Base-by-base conservation (phyloP, 2,797 vertebrate species). In the Borostomias antarcticus region DNA sequence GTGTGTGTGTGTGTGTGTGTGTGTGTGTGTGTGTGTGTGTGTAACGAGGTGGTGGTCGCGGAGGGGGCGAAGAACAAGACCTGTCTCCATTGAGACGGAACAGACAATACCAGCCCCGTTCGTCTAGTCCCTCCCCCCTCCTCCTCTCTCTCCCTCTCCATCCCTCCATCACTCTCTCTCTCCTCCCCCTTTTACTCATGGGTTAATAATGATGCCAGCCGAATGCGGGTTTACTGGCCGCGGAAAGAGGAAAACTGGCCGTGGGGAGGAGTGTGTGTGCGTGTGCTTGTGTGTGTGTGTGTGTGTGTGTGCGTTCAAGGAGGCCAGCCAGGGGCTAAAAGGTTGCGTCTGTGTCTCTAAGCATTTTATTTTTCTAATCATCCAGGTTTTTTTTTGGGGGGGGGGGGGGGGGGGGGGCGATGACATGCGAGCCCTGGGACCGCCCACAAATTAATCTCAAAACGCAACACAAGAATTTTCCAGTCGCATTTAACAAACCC, bases 171-270 rank as follows among this genome's bases (percentile, higher is more conserved):
- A 48, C 19, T 17, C 15, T 52, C 68, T 60, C 58, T 37, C 57
- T 80, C 73, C 68, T 76, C 72, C 63, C 50, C 52, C 64, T 25
- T 53, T 62, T 61, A 68, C 72, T 72, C 75, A 68, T 51, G 71
- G 77, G 73, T 83, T 56, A 0, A 48, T 76, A 79, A 78, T 77
- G 77, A 76, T 73, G 64, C 61, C 69, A 25, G n/a, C 60, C 40
- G 37, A 71, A 62, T 65, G 35, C 25, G n/a, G 30, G 65, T 77
- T 80, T 69, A 73, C 50, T 19, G 10, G 17, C 64, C 33, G 28
- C 13, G 52, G 26, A n/a, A n/a, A n/a, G n/a, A 53, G 51, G 13
- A 11, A 17, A 48, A 68, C 60, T 77, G 40, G 75, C 62, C 57
- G 66, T 67, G 21, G 6, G 29, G 13, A 54, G 9, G 21, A 6